Base-by-base conservation (phyloP, 1,140 invertebrate species). In the Atta texana region DNA sequence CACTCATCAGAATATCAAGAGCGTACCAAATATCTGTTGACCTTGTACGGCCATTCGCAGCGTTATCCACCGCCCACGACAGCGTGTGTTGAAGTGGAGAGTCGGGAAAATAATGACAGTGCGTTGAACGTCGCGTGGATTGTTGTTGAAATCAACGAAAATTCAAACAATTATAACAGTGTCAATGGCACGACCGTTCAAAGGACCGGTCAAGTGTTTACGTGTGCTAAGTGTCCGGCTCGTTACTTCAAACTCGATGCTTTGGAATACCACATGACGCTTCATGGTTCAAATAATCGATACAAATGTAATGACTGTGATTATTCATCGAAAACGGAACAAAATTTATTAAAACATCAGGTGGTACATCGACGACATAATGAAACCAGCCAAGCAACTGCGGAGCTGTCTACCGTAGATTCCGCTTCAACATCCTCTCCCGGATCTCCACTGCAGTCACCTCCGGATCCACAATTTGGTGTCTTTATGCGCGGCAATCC, bases 1-100 rank as follows among this genome's bases (percentile, higher is more conserved):
- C 98, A 99, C 93, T 97, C 97, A 5, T 95, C 96, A 7, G 97
- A 98, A 89, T 98, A 98, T 94, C 97, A 98, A 94, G 96, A 97
- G 63, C 96, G 97, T 91, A 98, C 97, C 3, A 97, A 96, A 92
- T 96, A 96, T 87, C 94, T 98, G 39, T 96, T 97, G 76, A 95
- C 96, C n/a, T 94, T 97, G 34, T 97, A 98, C 87, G 95, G 95
- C 18, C 96, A 96, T 59, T 96, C 97, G 86, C 92, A 96, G 1
- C 94, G 96, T 51, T 96, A 97, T 92, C 96, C 96, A 55, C 96
- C 96, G 61, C 97, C 97, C 5, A 95, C 96, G 81, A 94, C 97
- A 18, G 96, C 96, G 21, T 95, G 96, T 51, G 93, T 96, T 14
- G 94, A 95, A 55, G 75, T 91, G 0, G 92, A 89, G 7, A 81